Evolutionary conservation across 2,888 invertebrate genomes (phyloP).

Genomic region (Cheilosia impressa): DNA sequence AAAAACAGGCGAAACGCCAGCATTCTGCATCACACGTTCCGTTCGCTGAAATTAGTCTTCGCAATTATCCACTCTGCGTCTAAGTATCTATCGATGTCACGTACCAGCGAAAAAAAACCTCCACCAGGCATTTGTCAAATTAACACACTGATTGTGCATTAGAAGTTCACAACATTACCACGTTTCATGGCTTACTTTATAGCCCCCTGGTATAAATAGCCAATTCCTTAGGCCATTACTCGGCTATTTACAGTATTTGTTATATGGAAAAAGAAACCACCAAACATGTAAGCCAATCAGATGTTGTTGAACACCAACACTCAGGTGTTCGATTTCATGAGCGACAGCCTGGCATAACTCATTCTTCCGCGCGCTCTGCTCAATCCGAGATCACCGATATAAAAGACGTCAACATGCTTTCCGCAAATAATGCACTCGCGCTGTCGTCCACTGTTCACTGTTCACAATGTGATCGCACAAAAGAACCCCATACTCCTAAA

Average conservation of each 20-base stretch:
- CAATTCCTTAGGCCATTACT: constrained; percentile 57
- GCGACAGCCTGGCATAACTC: constrained; percentile 72
- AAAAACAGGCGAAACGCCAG: too few relatives aligned
- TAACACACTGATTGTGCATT: constrained; percentile 42
- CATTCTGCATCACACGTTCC: too few relatives aligned
- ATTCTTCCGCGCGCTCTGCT: constrained; percentile 52
- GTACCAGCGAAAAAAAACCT: constrained; percentile 9
- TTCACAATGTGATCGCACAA: constrained; percentile 45
- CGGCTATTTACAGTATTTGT: constrained; percentile 52
- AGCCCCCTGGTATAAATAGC: constrained; percentile 45
- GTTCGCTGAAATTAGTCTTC: neutral
- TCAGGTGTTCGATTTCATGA: constrained; percentile 75
- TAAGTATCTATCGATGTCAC: constrained; percentile 37
- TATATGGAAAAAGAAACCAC: constrained; percentile 17
- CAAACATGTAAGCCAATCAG: constrained; percentile 69
- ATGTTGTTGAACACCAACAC: constrained; percentile 65
- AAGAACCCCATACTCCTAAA: constrained; percentile 68
- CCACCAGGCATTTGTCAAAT: constrained; percentile 45
- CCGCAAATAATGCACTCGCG: constrained; percentile 52
- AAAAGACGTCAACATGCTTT: constrained; percentile 51
- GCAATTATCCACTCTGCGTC: neutral
- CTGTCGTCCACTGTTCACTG: neutral
- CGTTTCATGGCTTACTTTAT: constrained; percentile 9
- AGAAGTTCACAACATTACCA: constrained; percentile 34
- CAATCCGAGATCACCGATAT: constrained; percentile 56